These are phyloP conservation scores for Otolemur garnettii DNA, from an alignment of 2,113 vertebrate genomes.

Conservation along the genomic window DNA sequence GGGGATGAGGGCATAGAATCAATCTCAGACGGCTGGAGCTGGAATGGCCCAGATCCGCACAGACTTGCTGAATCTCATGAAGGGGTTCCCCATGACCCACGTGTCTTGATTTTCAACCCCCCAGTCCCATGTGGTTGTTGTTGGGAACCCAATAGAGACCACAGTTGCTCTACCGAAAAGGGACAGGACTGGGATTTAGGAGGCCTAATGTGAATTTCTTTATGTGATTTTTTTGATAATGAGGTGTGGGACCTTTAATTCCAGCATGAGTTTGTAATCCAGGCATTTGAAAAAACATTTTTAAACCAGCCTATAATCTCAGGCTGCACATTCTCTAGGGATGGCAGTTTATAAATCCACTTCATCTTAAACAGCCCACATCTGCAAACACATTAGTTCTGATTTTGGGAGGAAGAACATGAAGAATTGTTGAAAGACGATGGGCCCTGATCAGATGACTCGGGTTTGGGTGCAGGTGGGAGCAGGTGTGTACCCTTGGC, in stretches of 20 bases:
- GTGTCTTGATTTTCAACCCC: not conserved
- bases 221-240: not conserved
- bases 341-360: not conserved
- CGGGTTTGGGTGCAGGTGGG: not conserved
- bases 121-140: not conserved
- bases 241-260: not conserved
- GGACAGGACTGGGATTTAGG: not conserved
- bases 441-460: not conserved
- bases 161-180: not conserved
- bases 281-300: not conserved
- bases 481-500: not conserved
- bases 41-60: not conserved
- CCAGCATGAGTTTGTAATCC: not conserved
- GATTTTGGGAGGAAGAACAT: conserved; percentile 20
- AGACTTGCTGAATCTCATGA: not conserved
- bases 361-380: not conserved
- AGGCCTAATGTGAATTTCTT: not conserved
- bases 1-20: not conserved
- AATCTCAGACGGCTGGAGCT: not conserved
- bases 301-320: not conserved
- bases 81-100: not conserved
- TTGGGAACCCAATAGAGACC: not conserved
- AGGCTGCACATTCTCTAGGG: not conserved
- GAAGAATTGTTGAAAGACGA: not conserved
- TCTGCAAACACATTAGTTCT: not conserved